Evolutionary conservation across 2,113 vertebrate genomes (phyloP).

Genomic region (Prunella himalayana): DNA sequence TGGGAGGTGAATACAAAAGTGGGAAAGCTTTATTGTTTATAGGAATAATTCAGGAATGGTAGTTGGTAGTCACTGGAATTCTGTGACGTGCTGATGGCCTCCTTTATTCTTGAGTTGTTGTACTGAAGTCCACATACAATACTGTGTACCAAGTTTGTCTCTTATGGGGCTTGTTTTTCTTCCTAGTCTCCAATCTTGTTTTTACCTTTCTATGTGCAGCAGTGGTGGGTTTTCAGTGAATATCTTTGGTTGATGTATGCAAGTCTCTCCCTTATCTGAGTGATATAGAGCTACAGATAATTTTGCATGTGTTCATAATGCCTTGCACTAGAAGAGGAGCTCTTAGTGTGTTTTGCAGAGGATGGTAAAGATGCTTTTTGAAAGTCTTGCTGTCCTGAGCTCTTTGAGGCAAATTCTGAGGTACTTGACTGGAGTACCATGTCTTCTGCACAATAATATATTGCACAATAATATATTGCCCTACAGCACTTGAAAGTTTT

Average conservation of each 20-base stretch:
- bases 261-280: not conserved
- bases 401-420: not conserved
- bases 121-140: not conserved
- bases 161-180: not conserved
- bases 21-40: not conserved
- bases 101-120: not conserved
- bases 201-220: not conserved
- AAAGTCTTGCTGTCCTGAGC: not conserved
- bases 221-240: not conserved
- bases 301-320: not conserved
- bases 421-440: not conserved
- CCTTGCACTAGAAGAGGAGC: not conserved
- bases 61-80: not conserved
- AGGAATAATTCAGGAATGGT: not conserved
- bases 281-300: not conserved
- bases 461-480: not conserved
- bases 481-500: not conserved
- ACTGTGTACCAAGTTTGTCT: not conserved
- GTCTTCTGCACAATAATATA: not conserved
- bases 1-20: accelerated
- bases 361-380: not conserved
- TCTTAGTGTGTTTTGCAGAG: not conserved
- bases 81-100: not conserved
- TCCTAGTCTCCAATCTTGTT: not conserved
- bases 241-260: not conserved